A percentile compares a stretch with the other conserved stretches of the same genome.
Conservation (phyloP, 2,888 invertebrate species). For the Nemapogon koenigi region DNA sequence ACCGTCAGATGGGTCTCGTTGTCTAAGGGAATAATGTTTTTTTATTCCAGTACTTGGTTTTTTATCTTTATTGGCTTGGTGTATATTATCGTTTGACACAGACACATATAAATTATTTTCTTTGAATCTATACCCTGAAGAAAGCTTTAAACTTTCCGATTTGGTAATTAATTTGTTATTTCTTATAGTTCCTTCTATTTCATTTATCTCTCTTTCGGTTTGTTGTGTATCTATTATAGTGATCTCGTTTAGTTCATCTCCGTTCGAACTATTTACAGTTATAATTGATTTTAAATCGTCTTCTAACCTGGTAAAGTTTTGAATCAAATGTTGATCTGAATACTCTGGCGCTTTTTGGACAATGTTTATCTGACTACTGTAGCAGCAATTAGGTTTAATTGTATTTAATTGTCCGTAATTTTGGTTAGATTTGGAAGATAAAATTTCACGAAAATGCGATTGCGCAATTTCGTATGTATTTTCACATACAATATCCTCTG, state of each 20-base stretch:
- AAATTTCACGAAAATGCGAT: constrained; percentile 47
- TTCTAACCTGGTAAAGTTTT: constrained; percentile 47
- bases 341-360: constrained; percentile 30
- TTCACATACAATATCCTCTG: constrained; percentile 48
- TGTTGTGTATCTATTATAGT: constrained; percentile 41
- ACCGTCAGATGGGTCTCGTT: constrained; percentile 49
- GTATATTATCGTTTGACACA: constrained; percentile 46
- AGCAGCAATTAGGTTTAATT: constrained; percentile 16
- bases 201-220: constrained; percentile 58
- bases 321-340: constrained; percentile 37
- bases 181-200: constrained; percentile 57
- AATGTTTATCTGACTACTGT: constrained; percentile 20
- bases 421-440: constrained; percentile 34
- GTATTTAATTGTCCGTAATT: constrained; percentile 53
- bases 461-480: constrained; percentile 52
- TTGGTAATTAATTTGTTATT: constrained; percentile 54
- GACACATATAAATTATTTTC: constrained; percentile 40
- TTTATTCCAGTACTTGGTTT: constrained; percentile 35
- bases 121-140: constrained; percentile 27
- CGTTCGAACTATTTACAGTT: constrained; percentile 49
- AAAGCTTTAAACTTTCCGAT: constrained; percentile 46
- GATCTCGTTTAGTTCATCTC: constrained; percentile 38
- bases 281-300: constrained; percentile 56
- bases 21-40: constrained; percentile 57
- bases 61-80: constrained; percentile 27